phyloP scores from a whole-genome alignment of 2,797 vertebrate genomes.

The Cheirogaleus major region DNA sequence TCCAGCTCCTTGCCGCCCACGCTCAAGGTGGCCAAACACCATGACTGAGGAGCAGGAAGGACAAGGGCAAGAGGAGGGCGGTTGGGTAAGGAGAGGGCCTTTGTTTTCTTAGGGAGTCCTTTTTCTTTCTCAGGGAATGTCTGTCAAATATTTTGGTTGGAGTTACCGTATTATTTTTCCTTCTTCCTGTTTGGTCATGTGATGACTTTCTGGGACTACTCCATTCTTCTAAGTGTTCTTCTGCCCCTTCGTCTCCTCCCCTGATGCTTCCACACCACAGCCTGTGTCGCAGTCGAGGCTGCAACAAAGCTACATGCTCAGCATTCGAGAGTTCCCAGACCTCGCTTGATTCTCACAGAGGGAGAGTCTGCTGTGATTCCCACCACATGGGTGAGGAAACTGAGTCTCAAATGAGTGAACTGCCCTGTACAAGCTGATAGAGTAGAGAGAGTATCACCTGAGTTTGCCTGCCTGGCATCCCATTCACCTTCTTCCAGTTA shows the following conservation, averaged over 20 bases:
- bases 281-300: fast-evolving
- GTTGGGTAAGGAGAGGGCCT: background rate
- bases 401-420: background rate
- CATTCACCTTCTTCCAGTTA: background rate
- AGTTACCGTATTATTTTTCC: background rate
- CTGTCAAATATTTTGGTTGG: background rate
- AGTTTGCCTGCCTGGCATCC: background rate
- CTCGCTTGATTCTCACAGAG: background rate
- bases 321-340: background rate
- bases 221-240: background rate
- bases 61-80: fast-evolving
- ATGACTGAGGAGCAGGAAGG: too few species aligned
- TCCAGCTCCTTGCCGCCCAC: background rate
- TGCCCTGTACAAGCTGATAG: background rate
- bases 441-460: background rate
- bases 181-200: background rate
- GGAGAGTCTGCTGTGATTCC: background rate
- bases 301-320: background rate
- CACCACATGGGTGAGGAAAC: background rate
- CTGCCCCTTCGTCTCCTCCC: background rate
- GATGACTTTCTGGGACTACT: background rate
- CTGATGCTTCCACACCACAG: background rate
- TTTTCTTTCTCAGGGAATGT: background rate
- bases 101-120: background rate
- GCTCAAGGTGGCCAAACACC: background rate